A percentile compares a stretch with the other conserved stretches of the same genome.
Evolutionary conservation across 2,113 vertebrate species (phyloP).

Genomic region (Helogale parvula): DNA sequence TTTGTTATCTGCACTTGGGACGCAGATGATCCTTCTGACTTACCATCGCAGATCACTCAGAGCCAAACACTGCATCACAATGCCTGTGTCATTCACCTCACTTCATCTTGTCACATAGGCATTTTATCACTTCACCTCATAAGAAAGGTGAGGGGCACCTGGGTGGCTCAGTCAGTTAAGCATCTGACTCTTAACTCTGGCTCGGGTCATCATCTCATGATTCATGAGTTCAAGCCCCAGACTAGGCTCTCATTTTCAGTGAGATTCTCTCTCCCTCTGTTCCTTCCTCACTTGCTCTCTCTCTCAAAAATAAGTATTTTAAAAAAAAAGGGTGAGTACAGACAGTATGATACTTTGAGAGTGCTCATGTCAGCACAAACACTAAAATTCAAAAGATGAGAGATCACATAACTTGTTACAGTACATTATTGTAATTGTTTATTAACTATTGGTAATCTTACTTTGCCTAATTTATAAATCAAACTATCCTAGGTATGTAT

Average conservation of each 20-base stretch:
- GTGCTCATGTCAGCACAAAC: background rate
- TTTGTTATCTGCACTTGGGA: background rate
- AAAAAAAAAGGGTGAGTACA: background rate
- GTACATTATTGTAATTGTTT: background rate
- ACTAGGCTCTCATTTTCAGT: too few relatives aligned
- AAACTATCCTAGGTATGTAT: background rate
- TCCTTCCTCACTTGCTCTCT: too few relatives aligned
- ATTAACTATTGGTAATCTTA: background rate
- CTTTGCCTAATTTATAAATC: background rate
- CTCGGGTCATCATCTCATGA: too few relatives aligned
- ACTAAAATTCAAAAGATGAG: background rate
- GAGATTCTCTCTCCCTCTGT: too few relatives aligned
- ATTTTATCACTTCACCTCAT: background rate
- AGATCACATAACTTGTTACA: background rate
- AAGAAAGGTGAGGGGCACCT: too few relatives aligned
- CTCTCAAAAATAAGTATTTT: too few relatives aligned
- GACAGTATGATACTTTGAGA: background rate
- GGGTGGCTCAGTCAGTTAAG: too few relatives aligned
- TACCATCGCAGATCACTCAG: background rate
- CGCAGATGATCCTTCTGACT: background rate
- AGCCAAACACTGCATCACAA: background rate
- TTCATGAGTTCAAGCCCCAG: too few relatives aligned
- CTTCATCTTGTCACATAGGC: background rate
- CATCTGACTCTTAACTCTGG: too few relatives aligned
- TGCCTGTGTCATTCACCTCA: background rate